Conservation (phyloP, 2,888 invertebrate genomes). For the Stramonita haemastoma region DNA sequence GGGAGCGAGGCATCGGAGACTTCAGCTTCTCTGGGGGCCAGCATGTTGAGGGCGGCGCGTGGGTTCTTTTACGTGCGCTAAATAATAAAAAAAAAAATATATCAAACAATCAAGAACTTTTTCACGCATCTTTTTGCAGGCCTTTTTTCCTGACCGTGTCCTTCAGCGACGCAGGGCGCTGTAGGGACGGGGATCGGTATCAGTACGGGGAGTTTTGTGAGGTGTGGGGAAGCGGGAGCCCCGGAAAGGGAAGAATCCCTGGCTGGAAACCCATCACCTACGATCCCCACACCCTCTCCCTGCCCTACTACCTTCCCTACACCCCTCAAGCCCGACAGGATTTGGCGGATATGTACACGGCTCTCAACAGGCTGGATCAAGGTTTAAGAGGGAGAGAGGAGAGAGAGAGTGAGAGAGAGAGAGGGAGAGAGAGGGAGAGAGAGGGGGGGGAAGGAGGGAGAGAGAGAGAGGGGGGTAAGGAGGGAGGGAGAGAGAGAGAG, state of each 20-base stretch:
- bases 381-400: too few species aligned
- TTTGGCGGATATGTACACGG: conserved; percentile 92
- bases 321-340: conserved; percentile 89
- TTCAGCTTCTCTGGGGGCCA: too few species aligned
- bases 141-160: conserved; percentile 47
- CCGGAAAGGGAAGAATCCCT: conserved; percentile 87
- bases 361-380: conserved; percentile 92
- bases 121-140: conserved; percentile 37
- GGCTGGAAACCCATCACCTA: conserved; percentile 94
- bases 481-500: too few species aligned
- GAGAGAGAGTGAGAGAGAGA: too few species aligned
- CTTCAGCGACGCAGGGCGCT: conserved; percentile 44
- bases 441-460: too few species aligned
- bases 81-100: too few species aligned
- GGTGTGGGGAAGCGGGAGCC: conserved; percentile 70
- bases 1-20: too few species aligned
- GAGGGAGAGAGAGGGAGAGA: too few species aligned
- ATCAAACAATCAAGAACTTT: too few species aligned
- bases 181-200: neutral
- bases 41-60: too few species aligned
- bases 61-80: too few species aligned
- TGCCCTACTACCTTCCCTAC: conserved; percentile 88
- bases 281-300: conserved; percentile 87
- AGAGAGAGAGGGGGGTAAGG: too few species aligned
- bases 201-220: conserved; percentile 44